Evolutionary conservation across 2,797 vertebrate species (phyloP), one percentile per base, ranked within the genome.

Genomic region (Lycodopsis pacificus): DNA sequence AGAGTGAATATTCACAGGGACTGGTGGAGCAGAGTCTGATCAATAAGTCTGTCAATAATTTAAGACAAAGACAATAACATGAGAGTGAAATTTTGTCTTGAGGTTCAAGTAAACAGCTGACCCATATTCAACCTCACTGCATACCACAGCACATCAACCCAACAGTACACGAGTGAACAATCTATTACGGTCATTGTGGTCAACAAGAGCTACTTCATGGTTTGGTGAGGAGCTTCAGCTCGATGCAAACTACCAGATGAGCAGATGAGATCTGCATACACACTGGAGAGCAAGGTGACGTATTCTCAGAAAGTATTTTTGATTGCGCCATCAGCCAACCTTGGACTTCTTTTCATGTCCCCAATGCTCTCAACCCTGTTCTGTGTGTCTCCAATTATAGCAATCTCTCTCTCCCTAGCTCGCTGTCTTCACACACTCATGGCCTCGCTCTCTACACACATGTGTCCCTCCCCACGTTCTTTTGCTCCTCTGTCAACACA

Each of bases 331-430:
- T 80, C 79, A 78, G 79, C 74, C 71, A 75, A 76, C 71, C 68
- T 58, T 63, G 38, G 67, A n/a, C 22, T 66, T 80, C 68, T 65
- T 77, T 79, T 68, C 27, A 54, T 65, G 44, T 82, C 56, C 80
- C 80, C 84, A 58, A 27, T 67, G 73, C 59, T 69, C 51, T 74
- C 66, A 40, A 15, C 32, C 51, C 54, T 80, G 76, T 65, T 79
- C 12, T 57, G 30, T 70, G 83, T 76, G 69, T 88, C 75, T 90
- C 82, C 80, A 86, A 85, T 89, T 88, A 82, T 46, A 62, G 68
- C 57, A 30, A 7, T 58, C 78, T 78, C 57, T 76, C 71, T 81
- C 63, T 30, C 63, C 34, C 30, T 51, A 62, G 63, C 68, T 68
- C 38, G 27, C 71, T 75, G 48, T 65, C 72, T 54, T 9, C 65